phyloP scores from a whole-genome alignment of 1,140 invertebrate genomes.

The Drosophila oshimai region DNA sequence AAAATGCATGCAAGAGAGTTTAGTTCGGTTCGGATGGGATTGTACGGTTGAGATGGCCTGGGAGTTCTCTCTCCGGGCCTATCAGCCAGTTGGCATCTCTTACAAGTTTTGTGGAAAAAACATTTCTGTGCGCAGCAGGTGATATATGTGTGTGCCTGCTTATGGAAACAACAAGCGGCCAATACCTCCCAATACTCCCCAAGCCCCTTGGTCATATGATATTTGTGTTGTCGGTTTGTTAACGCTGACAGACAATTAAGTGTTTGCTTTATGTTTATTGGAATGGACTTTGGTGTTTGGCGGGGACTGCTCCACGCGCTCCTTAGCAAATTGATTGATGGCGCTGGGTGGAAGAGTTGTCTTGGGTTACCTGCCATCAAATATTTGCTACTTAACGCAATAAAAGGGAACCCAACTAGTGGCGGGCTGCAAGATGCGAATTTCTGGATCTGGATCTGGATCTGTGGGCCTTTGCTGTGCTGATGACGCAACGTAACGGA shows the following conservation, averaged over 20 bases:
- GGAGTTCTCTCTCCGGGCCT: conserved; percentile 50
- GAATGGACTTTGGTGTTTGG: conserved; percentile 72
- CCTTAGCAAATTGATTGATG: conserved; percentile 76
- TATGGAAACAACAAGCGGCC: conserved; percentile 44
- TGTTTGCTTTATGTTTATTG: conserved; percentile 81
- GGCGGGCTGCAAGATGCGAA: conserved; percentile 13
- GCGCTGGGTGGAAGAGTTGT: conserved; percentile 36
- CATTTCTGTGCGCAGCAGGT: conserved; percentile 75
- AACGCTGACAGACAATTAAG: conserved; percentile 80
- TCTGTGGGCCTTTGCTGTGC: conserved; percentile 35
- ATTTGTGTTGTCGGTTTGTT: conserved; percentile 80
- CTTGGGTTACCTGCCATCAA: conserved; percentile 51
- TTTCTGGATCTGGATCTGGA: not conserved
- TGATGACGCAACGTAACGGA: conserved; percentile 69
- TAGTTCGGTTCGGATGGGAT: conserved; percentile 14
- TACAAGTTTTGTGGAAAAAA: conserved; percentile 79
- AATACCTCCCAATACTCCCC: conserved; percentile 36
- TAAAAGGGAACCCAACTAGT: conserved; percentile 49
- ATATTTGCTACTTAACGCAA: conserved; percentile 60
- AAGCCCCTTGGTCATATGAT: conserved; percentile 62
- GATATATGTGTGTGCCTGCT: conserved; percentile 75
- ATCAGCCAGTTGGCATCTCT: conserved; percentile 69
- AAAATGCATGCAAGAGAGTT: conserved; percentile 68
- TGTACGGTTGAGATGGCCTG: conserved; percentile 4
- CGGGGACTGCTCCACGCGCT: conserved; percentile 35